These are phyloP conservation scores for Gila orcuttii DNA, from an alignment of 2,113 vertebrate species.

Conservation along the genomic window DNA sequence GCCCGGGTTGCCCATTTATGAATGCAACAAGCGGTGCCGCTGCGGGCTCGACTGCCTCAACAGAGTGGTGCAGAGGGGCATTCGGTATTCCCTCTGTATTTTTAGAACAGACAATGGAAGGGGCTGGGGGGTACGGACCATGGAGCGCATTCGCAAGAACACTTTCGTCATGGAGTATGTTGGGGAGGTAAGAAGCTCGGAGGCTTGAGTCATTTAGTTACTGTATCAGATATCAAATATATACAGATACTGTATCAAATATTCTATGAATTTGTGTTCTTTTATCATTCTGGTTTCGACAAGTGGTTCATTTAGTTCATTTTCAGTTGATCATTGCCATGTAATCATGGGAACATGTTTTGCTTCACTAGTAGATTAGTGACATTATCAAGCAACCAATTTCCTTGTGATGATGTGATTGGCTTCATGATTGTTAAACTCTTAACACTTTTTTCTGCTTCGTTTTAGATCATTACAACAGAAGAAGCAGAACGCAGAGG, in stretches of 20 bases:
- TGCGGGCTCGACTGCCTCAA: constrained; percentile 81
- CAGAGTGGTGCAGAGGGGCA: constrained; percentile 82
- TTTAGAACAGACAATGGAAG: constrained; percentile 81
- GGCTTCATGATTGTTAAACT: constrained; percentile 10
- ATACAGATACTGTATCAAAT: background rate
- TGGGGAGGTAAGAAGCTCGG: constrained; percentile 76
- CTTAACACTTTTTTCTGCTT: constrained; percentile 10
- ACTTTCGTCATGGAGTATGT: constrained; percentile 87
- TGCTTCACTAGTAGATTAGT: background rate
- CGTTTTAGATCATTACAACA: constrained; percentile 82
- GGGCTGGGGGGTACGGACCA: constrained; percentile 83
- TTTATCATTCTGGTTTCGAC: background rate
- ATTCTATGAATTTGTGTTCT: background rate
- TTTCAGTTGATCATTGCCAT: background rate
- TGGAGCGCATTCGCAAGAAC: constrained; percentile 83
- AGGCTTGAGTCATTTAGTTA: background rate
- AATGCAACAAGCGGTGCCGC: constrained; percentile 81
- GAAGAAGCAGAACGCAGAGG: constrained; percentile 83
- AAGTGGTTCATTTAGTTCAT: background rate
- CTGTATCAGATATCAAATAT: background rate
- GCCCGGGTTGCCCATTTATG: constrained; percentile 82
- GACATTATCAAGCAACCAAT: background rate
- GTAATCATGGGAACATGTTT: background rate
- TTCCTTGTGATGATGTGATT: background rate
- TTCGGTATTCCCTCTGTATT: constrained; percentile 83